A percentile compares a stretch with the other conserved stretches of the same genome.
phyloP scores from a whole-genome alignment of 2,888 invertebrate species.

The Aelia acuminata region DNA sequence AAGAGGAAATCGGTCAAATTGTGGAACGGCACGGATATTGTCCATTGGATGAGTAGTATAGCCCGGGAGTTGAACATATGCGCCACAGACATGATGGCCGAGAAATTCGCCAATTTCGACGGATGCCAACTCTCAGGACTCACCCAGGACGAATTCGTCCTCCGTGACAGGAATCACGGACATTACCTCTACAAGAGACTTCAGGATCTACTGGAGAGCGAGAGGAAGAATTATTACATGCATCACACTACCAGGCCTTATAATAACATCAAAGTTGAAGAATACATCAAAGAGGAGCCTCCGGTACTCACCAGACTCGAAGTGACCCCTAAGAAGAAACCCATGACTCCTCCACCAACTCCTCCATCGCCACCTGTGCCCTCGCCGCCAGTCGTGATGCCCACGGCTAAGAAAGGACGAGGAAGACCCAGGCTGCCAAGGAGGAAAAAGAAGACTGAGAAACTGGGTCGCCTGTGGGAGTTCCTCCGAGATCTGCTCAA shows the following conservation, averaged over 20 bases:
- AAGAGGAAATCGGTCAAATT: slow-evolving; percentile 72
- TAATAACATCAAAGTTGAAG: slow-evolving; percentile 30
- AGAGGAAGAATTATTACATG: neutral
- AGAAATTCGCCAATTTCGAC: slow-evolving; percentile 70
- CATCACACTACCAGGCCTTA: neutral
- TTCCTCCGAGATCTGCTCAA: slow-evolving; percentile 86
- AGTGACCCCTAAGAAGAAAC: neutral
- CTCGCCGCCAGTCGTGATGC: neutral
- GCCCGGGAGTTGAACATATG: slow-evolving; percentile 65
- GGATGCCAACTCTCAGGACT: slow-evolving; percentile 70
- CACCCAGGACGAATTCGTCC: slow-evolving; percentile 70
- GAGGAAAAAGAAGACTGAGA: slow-evolving; percentile 65
- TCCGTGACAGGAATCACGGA: slow-evolving; percentile 64
- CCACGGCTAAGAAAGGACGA: slow-evolving; percentile 65
- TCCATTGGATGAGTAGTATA: slow-evolving; percentile 73
- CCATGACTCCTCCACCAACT: neutral
- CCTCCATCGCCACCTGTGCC: neutral
- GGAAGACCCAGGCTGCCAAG: slow-evolving; percentile 66
- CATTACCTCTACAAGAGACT: slow-evolving; percentile 62
- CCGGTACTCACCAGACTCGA: slow-evolving; percentile 30
- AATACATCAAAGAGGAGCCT: neutral
- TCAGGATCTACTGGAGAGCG: slow-evolving; percentile 50
- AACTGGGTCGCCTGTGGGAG: slow-evolving; percentile 79
- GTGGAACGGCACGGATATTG: slow-evolving; percentile 75
- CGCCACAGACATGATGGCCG: slow-evolving; percentile 71